Percentiles rank a stretch among this genome's conserved stretches.
Conservation (phyloP, 1,140 invertebrate species). For the Drosophila repleta region DNA sequence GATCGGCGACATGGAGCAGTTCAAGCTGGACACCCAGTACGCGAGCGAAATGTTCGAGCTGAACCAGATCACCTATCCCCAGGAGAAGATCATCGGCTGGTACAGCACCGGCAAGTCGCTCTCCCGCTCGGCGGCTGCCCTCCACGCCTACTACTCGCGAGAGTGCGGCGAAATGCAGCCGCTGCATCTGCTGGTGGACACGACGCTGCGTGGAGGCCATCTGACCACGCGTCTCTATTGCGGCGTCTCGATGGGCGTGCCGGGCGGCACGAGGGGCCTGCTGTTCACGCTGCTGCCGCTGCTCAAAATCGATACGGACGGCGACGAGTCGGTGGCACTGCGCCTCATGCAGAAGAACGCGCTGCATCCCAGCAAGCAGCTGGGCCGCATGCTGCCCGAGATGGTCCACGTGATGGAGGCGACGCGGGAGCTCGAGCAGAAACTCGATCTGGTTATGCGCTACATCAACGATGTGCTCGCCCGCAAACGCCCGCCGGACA, state of each 20-base stretch:
- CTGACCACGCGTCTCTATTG: slow-evolving; percentile 52
- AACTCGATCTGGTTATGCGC: slow-evolving; percentile 55
- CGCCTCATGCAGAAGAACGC: slow-evolving; percentile 51
- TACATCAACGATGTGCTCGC: slow-evolving; percentile 65
- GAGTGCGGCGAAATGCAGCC: slow-evolving; percentile 52
- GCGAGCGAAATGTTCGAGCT: slow-evolving; percentile 60
- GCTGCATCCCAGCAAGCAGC: slow-evolving; percentile 27
- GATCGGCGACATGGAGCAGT: slow-evolving; percentile 21
- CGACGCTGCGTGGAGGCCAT: slow-evolving; percentile 32
- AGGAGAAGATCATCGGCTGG: slow-evolving; percentile 65
- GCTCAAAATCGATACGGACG: slow-evolving; percentile 24
- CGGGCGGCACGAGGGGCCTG: slow-evolving; percentile 59
- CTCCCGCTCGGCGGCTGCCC: slow-evolving; percentile 26
- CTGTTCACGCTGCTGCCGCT: slow-evolving; percentile 60
- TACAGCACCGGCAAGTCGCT: slow-evolving; percentile 55
- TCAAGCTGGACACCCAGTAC: slow-evolving; percentile 57
- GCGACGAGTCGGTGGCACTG: slow-evolving; percentile 42
- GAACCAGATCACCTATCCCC: slow-evolving; percentile 52
- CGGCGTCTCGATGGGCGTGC: slow-evolving; percentile 56
- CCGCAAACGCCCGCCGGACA: slow-evolving; percentile 53
- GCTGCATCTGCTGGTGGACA: slow-evolving; percentile 59
- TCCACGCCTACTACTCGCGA: slow-evolving; percentile 51
- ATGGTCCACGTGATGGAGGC: slow-evolving; percentile 53
- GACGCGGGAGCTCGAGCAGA: slow-evolving; percentile 35
- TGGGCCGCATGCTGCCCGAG: slow-evolving; percentile 48